These are phyloP conservation scores for Plodia interpunctella DNA, from an alignment of 1,140 invertebrate species.

Conservation along the genomic window DNA sequence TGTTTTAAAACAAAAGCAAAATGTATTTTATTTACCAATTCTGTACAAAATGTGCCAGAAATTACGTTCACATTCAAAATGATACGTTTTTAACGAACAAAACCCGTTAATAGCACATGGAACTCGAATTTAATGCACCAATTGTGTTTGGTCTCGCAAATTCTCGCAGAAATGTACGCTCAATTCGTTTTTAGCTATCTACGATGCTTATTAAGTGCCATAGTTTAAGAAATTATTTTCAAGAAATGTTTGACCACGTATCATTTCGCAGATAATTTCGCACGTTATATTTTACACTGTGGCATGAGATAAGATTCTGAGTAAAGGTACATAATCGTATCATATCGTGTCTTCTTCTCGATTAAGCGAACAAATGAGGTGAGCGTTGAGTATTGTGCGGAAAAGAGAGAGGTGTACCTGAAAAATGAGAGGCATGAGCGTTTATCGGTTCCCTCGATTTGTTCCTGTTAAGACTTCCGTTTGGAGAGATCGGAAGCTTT, in stretches of 20 bases:
- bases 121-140: slow-evolving; percentile 6
- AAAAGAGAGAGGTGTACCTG: slow-evolving; percentile 23
- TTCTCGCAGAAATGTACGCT: slow-evolving; percentile 5
- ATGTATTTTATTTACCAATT: slow-evolving; percentile 2
- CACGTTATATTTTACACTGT: not conserved
- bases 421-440: slow-evolving; percentile 30
- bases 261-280: not conserved
- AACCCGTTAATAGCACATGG: slow-evolving; percentile 6
- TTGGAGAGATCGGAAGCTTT: not conserved
- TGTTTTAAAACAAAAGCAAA: not conserved
- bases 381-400: slow-evolving; percentile 31
- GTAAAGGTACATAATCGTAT: slow-evolving; percentile 32
- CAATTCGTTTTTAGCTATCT: slow-evolving; percentile 2
- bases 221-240: not conserved
- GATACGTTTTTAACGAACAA: slow-evolving; percentile 7
- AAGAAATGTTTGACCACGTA: not conserved
- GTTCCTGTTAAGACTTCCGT: slow-evolving; percentile 4
- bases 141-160: not conserved
- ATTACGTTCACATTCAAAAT: not conserved
- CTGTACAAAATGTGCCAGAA: not conserved
- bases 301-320: slow-evolving; percentile 12
- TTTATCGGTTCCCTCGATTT: slow-evolving; percentile 19
- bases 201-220: not conserved
- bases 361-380: slow-evolving; percentile 37
- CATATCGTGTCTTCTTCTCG: slow-evolving; percentile 39